A percentile compares a stretch with the other conserved stretches of the same genome.
Conservation (phyloP, 2,888 invertebrate species). For the Diarsia rubi region DNA sequence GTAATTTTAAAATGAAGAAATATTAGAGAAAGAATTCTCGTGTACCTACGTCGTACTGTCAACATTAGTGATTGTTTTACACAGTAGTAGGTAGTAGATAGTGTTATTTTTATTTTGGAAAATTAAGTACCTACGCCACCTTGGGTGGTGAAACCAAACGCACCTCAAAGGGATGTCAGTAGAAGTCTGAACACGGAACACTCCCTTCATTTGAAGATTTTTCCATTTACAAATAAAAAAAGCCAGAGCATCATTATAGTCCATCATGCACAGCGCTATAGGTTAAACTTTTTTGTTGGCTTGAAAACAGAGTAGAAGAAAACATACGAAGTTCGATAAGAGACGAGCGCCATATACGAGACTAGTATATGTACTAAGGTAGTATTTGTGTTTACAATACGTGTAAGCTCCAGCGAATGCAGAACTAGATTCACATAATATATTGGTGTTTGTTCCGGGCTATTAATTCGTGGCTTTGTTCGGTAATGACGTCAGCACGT, state of each 20-base stretch:
- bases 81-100: neutral
- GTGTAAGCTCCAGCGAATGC: neutral
- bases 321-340: neutral
- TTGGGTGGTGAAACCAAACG: too few relatives aligned
- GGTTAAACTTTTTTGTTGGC: neutral
- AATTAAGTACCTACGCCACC: too few relatives aligned
- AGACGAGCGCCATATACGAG: neutral
- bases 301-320: neutral
- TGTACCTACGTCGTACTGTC: neutral
- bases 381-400: neutral
- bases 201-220: too few relatives aligned
- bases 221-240: too few relatives aligned
- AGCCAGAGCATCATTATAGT: neutral
- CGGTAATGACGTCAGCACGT: slow-evolving; percentile 30
- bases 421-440: slow-evolving; percentile 23
- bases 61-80: neutral
- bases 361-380: neutral
- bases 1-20: neutral
- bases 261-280: neutral
- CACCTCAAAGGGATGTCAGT: too few relatives aligned
- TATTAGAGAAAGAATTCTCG: neutral
- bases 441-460: slow-evolving; percentile 28
- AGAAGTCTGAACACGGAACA: too few relatives aligned
- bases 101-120: too few relatives aligned
- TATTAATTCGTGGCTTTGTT: slow-evolving; percentile 46